A percentile compares a stretch with the other conserved stretches of the same genome.
Conservation (phyloP, 2,888 invertebrate genomes). For the Drosophila kuntzei region DNA sequence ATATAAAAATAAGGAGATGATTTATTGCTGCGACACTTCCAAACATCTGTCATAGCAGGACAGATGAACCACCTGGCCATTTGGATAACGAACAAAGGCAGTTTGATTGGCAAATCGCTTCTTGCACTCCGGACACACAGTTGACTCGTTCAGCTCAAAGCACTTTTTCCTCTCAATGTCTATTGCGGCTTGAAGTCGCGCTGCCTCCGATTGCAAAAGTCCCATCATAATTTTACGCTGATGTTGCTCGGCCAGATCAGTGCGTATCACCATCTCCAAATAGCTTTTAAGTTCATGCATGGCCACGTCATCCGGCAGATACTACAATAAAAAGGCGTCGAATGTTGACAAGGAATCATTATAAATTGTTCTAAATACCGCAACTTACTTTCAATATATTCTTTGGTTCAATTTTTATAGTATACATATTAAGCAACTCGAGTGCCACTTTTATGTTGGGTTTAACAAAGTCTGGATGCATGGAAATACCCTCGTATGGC, state of each 20-base stretch:
- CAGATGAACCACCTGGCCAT: constrained; percentile 96
- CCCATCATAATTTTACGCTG: constrained; percentile 93
- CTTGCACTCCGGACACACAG: constrained; percentile 95
- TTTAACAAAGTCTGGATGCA: constrained; percentile 88
- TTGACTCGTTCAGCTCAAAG: constrained; percentile 93
- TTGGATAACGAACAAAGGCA: constrained; percentile 96
- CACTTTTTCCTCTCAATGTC: constrained; percentile 93
- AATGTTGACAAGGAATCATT: neutral
- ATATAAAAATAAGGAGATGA: neutral
- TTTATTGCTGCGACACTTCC: constrained; percentile 44
- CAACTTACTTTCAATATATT: constrained; percentile 87
- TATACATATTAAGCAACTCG: constrained; percentile 92
- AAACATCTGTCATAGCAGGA: constrained; percentile 89
- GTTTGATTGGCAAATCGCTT: constrained; percentile 97
- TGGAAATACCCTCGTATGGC: constrained; percentile 82
- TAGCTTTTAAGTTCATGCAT: constrained; percentile 92
- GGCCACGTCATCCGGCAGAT: constrained; percentile 93
- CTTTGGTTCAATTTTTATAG: constrained; percentile 93
- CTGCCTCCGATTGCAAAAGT: constrained; percentile 93
- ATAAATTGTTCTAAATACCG: too few relatives aligned
- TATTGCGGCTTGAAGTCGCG: constrained; percentile 92
- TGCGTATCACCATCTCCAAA: constrained; percentile 91
- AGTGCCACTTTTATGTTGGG: constrained; percentile 93
- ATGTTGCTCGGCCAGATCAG: constrained; percentile 90
- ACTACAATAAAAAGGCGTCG: constrained; percentile 83